Evolutionary conservation across 2,113 vertebrate species (phyloP).

Genomic region (Lynx canadensis): DNA sequence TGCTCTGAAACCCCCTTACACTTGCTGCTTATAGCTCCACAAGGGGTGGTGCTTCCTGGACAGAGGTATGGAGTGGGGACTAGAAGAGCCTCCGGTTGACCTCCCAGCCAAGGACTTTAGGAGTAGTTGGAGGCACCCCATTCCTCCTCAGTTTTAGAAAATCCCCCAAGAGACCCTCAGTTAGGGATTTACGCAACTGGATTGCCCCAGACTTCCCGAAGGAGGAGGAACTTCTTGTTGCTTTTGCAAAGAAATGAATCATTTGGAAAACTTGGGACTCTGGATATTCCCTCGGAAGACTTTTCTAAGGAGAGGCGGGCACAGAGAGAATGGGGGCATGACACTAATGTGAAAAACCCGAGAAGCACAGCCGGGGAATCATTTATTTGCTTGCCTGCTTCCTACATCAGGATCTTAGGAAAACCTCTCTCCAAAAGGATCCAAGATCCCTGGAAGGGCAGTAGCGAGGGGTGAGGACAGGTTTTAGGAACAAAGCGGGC

Average conservation of each 20-base stretch:
- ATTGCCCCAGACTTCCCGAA: slow-evolving; percentile 58
- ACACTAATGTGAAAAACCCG: background rate
- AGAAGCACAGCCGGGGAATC: background rate
- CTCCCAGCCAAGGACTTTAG: background rate
- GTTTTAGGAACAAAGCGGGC: background rate
- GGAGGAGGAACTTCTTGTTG: background rate
- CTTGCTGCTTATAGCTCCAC: background rate
- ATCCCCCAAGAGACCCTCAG: background rate
- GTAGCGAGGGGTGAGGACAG: background rate
- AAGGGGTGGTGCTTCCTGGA: background rate
- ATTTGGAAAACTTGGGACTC: slow-evolving; percentile 40
- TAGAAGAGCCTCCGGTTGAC: background rate
- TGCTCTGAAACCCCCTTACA: background rate
- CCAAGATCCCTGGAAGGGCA: background rate
- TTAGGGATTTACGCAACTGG: slow-evolving; percentile 32
- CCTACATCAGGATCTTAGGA: background rate
- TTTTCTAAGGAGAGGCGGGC: background rate
- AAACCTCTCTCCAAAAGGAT: background rate
- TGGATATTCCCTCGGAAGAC: background rate
- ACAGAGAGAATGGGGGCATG: background rate
- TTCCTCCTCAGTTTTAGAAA: slow-evolving; percentile 40
- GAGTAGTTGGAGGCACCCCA: background rate
- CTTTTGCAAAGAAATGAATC: slow-evolving; percentile 52
- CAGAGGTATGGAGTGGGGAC: background rate
- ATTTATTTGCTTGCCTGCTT: background rate